Evolutionary conservation across 2,797 vertebrate species (phyloP).

Genomic region (Anguilla anguilla): DNA sequence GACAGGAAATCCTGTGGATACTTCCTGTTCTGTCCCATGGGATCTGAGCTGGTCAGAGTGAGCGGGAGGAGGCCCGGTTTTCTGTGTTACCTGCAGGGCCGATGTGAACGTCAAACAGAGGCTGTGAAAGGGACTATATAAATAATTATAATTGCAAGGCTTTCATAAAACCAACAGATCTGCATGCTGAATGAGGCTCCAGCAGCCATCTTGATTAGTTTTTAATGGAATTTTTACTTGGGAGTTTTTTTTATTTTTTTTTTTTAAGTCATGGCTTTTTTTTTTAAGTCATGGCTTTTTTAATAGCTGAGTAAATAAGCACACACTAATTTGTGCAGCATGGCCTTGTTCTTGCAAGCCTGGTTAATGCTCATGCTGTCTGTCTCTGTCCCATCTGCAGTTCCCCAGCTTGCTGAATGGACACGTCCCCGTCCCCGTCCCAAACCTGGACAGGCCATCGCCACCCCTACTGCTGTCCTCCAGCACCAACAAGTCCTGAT

Average conservation of each 20-base stretch:
- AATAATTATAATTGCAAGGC: too few species aligned
- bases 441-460: constrained; percentile 79
- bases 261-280: too few species aligned
- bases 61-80: not conserved
- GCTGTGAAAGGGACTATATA: too few species aligned
- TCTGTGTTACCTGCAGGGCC: not conserved
- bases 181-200: too few species aligned
- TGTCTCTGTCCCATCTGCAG: constrained; percentile 74
- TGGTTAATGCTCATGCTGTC: constrained; percentile 13
- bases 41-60: constrained; percentile 54
- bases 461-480: constrained; percentile 86
- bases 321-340: not conserved
- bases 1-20: constrained; percentile 67
- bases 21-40: constrained; percentile 78
- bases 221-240: too few species aligned
- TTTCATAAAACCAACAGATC: too few species aligned
- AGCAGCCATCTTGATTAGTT: too few species aligned
- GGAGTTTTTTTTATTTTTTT: too few species aligned
- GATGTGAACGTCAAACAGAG: not conserved
- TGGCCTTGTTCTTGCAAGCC: not conserved
- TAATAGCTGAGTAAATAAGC: too few species aligned
- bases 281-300: too few species aligned
- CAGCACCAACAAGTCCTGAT: constrained; percentile 89
- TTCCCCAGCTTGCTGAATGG: constrained; percentile 90
- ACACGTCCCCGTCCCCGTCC: constrained; percentile 81